A percentile compares a stretch with the other conserved stretches of the same genome.
Conservation (phyloP, 2,888 invertebrate genomes). For the Branchipolynoe longqiensis region DNA sequence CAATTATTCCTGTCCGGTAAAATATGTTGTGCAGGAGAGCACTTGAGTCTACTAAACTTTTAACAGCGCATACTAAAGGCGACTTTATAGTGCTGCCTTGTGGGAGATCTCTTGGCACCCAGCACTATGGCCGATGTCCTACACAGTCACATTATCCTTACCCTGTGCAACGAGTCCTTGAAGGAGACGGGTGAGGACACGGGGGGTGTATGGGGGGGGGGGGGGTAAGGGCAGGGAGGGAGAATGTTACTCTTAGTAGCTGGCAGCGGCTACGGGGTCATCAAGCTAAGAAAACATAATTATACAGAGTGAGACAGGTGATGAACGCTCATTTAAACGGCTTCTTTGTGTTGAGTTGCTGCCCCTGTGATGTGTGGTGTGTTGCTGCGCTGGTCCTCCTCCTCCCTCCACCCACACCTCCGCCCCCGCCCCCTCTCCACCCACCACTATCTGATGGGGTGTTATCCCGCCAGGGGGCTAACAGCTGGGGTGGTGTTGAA, state of each 20-base stretch:
- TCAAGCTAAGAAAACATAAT: not conserved
- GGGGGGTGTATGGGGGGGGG: not conserved
- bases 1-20: too few relatives aligned
- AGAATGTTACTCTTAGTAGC: not conserved
- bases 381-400: too few relatives aligned
- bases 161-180: too few relatives aligned
- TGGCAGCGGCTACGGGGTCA: not conserved
- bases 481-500: constrained; percentile 32
- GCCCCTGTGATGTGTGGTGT: too few relatives aligned
- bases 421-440: not conserved
- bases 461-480: not conserved
- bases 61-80: too few relatives aligned
- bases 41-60: too few relatives aligned
- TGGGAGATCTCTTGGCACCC: too few relatives aligned
- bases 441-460: too few relatives aligned
- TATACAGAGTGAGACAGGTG: not conserved
- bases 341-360: constrained; percentile 15
- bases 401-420: not conserved
- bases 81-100: too few relatives aligned
- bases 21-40: too few relatives aligned
- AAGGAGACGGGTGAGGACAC: not conserved
- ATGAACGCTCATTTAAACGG: not conserved
- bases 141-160: too few relatives aligned
- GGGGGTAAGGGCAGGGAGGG: not conserved
- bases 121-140: too few relatives aligned